Base-by-base conservation (phyloP, 2,888 invertebrate genomes). In the Eudasyphora cyanicolor region DNA sequence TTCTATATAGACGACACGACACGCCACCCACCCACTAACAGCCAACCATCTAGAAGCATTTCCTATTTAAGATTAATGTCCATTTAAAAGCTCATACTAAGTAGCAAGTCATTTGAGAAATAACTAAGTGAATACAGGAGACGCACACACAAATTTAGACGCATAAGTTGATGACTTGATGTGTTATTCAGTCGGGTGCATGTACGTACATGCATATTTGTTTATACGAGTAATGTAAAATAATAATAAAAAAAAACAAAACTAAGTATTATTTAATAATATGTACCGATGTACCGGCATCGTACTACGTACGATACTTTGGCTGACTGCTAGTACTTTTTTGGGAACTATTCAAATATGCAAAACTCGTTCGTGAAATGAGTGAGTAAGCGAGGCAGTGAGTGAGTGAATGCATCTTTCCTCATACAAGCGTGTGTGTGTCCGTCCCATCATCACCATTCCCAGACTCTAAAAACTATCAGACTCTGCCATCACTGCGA, bases 401-500 rank as follows among this genome's bases (percentile, higher is more conserved):
- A 64, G 38, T 7, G 35, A 38, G 21, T 32, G 38, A 64, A 38
- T 42, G 67, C 67, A 67, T 67, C 67, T 67, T 35, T 42, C 67
- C 21, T 35, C 60, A 38, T 64, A 54, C 5, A 7, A 10, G n/a
- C 4, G 49, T 35, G n/a, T 14, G 49, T 49, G 24, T 12, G 12
- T 29, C 12, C 29, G 21, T n/a, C 35, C 32, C 32, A 32, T 32
- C 32, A 32, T n/a, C n/a, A n/a, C n/a, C n/a, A n/a, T n/a, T n/a
- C n/a, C 45, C 49, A 49, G 49, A 49, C 49, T 49, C 49, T 49
- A 49, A 24, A 24, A 14, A 7, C 21, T 19, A 38, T 12, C 27
- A 45, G 70, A 67, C 77, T 45, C 45, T 74, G 69, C 77, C 77
- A 76, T 76, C 75, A 42, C 35, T 17, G 14, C 57, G 38, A 71